phyloP scores from a whole-genome alignment of 2,113 vertebrate genomes.

The Probosciger aterrimus region DNA sequence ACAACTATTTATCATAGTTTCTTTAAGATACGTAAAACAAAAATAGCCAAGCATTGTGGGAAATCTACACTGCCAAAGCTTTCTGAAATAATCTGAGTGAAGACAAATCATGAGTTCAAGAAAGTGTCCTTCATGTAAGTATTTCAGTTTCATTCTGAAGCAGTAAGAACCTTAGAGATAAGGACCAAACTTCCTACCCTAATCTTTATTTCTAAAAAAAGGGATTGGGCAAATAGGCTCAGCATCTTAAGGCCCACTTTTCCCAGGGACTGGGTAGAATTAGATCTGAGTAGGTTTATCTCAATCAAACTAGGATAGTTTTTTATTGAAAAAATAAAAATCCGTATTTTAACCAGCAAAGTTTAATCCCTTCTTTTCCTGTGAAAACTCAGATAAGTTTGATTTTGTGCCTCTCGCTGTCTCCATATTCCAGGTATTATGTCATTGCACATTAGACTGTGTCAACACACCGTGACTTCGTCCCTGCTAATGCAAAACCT shows the following conservation, averaged over 20 bases:
- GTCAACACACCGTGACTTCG: constrained; percentile 62
- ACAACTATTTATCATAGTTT: constrained; percentile 41
- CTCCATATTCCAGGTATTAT: constrained; percentile 62
- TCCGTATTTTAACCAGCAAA: constrained; percentile 58
- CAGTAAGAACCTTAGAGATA: constrained; percentile 62
- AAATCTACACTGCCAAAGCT: constrained; percentile 12
- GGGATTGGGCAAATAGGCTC: constrained; percentile 62
- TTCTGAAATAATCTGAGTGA: constrained; percentile 49
- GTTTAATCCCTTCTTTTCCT: constrained; percentile 66
- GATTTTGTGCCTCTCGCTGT: constrained; percentile 53
- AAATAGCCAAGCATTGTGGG: constrained; percentile 32
- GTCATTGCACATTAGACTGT: constrained; percentile 56
- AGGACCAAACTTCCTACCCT: constrained; percentile 56
- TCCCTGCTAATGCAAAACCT: constrained; percentile 62
- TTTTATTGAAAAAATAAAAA: constrained; percentile 4
- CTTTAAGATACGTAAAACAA: constrained; percentile 44
- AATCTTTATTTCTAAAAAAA: constrained; percentile 70
- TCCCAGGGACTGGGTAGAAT: constrained; percentile 59
- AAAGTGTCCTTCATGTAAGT: constrained; percentile 58
- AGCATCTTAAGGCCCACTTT: constrained; percentile 63
- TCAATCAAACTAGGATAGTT: constrained; percentile 57
- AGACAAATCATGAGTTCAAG: constrained; percentile 60
- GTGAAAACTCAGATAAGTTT: constrained; percentile 66
- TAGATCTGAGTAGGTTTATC: constrained; percentile 65
- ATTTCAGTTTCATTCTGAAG: constrained; percentile 64